Evolutionary conservation across 2,113 vertebrate species (phyloP).

Genomic region (Echinops telfairi): DNA sequence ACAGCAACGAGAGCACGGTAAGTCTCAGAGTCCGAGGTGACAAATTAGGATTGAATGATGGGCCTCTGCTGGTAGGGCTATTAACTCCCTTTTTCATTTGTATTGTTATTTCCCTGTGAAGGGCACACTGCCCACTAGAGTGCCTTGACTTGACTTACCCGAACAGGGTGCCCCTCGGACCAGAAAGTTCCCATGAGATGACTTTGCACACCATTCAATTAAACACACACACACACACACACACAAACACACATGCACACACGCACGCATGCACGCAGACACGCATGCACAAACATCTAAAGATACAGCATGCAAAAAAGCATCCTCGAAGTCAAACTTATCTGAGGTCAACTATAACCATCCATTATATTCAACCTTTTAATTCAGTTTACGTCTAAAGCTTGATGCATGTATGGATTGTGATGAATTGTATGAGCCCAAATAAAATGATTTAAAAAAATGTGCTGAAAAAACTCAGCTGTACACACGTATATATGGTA

Average conservation of each 20-base stretch:
- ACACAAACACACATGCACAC: too few relatives aligned
- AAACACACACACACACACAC: too few relatives aligned
- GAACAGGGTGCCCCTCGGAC: not conserved
- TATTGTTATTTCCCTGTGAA: not conserved
- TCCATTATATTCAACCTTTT: not conserved
- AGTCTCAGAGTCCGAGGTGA: not conserved
- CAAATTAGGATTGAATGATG: not conserved
- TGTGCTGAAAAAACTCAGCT: too few relatives aligned
- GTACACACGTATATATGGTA: too few relatives aligned
- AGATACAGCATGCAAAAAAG: slow-evolving; percentile 50
- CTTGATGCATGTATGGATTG: too few relatives aligned
- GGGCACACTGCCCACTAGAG: accelerated
- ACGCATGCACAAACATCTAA: too few relatives aligned
- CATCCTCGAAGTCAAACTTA: not conserved
- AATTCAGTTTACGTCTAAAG: not conserved
- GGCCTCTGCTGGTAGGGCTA: too few relatives aligned
- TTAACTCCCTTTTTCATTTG: not conserved
- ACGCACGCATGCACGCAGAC: too few relatives aligned
- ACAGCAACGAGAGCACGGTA: not conserved
- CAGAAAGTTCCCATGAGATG: too few relatives aligned
- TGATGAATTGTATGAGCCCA: too few relatives aligned
- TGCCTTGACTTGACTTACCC: not conserved
- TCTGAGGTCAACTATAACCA: not conserved
- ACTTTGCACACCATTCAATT: not conserved
- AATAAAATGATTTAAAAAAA: too few relatives aligned